Evolutionary conservation across 2,888 invertebrate genomes (phyloP).

Genomic region (Trissolcus japonicus): DNA sequence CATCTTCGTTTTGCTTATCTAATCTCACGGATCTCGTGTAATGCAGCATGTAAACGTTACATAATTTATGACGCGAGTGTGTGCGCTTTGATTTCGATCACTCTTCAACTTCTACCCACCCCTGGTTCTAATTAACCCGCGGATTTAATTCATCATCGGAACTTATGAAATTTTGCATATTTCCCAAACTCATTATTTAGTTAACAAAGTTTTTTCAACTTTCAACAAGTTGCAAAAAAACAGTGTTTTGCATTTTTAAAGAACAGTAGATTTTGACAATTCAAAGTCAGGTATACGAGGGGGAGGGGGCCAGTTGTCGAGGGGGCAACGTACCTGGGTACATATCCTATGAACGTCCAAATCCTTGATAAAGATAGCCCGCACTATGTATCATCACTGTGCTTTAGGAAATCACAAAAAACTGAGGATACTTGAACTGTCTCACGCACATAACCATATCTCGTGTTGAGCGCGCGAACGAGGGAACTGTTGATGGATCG

Average conservation of each 20-base stretch:
- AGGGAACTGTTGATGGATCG: slow-evolving; percentile 7
- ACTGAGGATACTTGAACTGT: slow-evolving; percentile 41
- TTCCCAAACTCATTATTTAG: too few relatives aligned
- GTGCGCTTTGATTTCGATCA: not conserved
- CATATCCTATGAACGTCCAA: slow-evolving; percentile 73
- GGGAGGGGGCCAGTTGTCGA: not conserved
- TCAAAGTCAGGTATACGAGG: too few relatives aligned
- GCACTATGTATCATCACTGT: slow-evolving; percentile 57
- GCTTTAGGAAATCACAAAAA: slow-evolving; percentile 49
- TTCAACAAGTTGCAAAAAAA: too few relatives aligned
- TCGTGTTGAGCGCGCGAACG: not conserved
- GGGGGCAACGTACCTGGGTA: slow-evolving; percentile 70
- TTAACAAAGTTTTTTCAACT: too few relatives aligned
- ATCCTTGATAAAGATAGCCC: slow-evolving; percentile 61
- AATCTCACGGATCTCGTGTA: slow-evolving; percentile 40
- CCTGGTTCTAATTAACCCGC: too few relatives aligned
- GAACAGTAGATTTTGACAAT: too few relatives aligned
- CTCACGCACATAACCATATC: slow-evolving; percentile 49
- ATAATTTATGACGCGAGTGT: slow-evolving; percentile 15
- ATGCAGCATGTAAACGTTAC: slow-evolving; percentile 44
- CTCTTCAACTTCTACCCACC: slow-evolving; percentile 2
- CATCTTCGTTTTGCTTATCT: slow-evolving; percentile 48
- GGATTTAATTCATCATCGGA: too few relatives aligned
- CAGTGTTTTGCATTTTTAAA: too few relatives aligned
- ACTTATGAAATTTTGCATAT: too few relatives aligned